These are phyloP conservation scores for Amiota mariae DNA, from an alignment of 2,888 invertebrate genomes.

Conservation along the genomic window DNA sequence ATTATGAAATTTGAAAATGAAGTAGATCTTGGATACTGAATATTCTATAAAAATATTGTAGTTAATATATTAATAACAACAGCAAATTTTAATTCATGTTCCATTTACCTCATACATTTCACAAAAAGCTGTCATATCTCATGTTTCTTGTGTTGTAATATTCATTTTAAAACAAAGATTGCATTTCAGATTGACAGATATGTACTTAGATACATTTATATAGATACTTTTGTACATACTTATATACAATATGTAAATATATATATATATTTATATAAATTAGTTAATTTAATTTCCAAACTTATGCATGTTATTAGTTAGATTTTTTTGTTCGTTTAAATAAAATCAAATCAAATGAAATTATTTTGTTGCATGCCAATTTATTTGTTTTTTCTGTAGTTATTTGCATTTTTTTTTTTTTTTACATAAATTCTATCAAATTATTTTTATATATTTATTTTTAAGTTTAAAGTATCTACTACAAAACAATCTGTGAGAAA, in stretches of 20 bases:
- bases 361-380: constrained; percentile 22
- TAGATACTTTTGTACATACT: constrained; percentile 33
- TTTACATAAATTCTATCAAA: no score
- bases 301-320: constrained; percentile 31
- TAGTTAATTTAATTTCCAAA: no score
- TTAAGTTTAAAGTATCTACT: constrained; percentile 43
- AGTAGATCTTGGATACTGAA: no score
- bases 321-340: constrained; percentile 31
- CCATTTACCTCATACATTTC: no score
- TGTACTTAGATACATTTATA: constrained; percentile 36
- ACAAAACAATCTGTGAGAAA: constrained; percentile 62
- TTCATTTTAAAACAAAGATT: not conserved
- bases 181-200: constrained; percentile 4
- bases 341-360: constrained; percentile 18
- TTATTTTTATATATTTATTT: not conserved
- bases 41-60: no score
- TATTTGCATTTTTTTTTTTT: constrained; percentile 4
- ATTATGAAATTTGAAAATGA: no score
- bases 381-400: constrained; percentile 16
- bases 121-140: no score
- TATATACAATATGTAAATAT: no score
- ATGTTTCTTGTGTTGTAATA: not conserved
- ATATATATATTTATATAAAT: no score
- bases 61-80: no score
- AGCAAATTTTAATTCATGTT: no score